Evolutionary conservation across 1,140 invertebrate genomes (phyloP).

Genomic region (Venustaconcha ellipsiformis): DNA sequence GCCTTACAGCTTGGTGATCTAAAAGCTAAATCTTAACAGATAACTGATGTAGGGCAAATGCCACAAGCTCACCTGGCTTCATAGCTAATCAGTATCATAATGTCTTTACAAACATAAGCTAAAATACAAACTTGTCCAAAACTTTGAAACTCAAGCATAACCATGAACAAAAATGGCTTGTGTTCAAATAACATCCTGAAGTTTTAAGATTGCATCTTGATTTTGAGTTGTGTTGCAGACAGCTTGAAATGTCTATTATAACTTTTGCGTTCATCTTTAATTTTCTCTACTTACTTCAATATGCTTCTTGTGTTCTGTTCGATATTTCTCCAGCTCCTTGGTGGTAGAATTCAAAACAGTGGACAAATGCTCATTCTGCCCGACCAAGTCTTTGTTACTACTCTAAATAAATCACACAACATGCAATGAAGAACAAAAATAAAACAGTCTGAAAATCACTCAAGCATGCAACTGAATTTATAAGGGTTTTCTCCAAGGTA

Average conservation of each 20-base stretch:
- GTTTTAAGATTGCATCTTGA: too few relatives aligned
- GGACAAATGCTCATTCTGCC: constrained; percentile 43
- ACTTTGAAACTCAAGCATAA: background rate
- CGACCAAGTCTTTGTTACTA: constrained; percentile 41
- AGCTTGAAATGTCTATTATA: background rate
- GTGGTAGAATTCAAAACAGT: constrained; percentile 30
- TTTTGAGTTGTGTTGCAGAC: too few relatives aligned
- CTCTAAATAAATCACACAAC: constrained; percentile 26
- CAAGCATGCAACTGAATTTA: constrained; percentile 5
- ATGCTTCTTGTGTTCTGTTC: constrained; percentile 5
- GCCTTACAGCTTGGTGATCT: too few relatives aligned
- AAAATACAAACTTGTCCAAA: too few relatives aligned
- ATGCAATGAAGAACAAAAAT: too few relatives aligned
- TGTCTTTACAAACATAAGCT: too few relatives aligned
- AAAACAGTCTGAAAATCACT: background rate
- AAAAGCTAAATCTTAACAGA: too few relatives aligned
- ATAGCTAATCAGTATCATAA: too few relatives aligned
- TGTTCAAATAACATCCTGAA: too few relatives aligned
- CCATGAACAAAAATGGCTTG: constrained; percentile 5
- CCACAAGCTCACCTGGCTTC: too few relatives aligned
- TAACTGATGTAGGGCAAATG: too few relatives aligned
- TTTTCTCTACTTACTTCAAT: constrained; percentile 1
- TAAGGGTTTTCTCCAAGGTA: background rate
- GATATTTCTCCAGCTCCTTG: constrained; percentile 35
- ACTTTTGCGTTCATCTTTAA: background rate